Evolutionary conservation across 2,888 invertebrate genomes (phyloP), one percentile per base, ranked within the genome.

Genomic region (Taenaris catops): DNA sequence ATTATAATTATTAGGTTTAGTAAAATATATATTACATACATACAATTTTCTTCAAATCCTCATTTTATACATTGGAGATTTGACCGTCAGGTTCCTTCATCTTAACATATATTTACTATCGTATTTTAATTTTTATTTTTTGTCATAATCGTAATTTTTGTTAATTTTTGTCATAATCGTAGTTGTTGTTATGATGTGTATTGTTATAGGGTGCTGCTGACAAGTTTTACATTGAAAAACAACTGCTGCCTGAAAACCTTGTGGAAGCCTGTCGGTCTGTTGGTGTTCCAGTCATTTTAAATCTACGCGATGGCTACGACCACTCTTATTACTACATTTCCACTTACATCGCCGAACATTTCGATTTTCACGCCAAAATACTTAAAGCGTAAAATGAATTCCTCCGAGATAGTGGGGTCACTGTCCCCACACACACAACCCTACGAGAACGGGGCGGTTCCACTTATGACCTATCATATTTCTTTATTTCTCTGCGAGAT

Each of bases 281-380:
- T 7, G 91, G 92, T 33, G 83, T 96, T 8, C 91, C 92, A 6
- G 88, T 92, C 0, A 90, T 93, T 32, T 81, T 92, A 7, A 91
- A 94, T 49, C 83, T 91, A 59, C 89, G 94, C 4, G 93, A 94
- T 47, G 96, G 94, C 7, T 99, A 98, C 64, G 97, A 99, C 70
- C 99, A 99, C 78, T 93, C 96, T 25, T 99, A 98, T 64, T 98
- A 91, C 63, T 98, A 96, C 64, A 94, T 99, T 47, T 88, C 97
- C 0, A 91, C 96, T 0, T 99, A 96, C 71, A 92, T 99, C 32
- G 94, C 91, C 21, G 97, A 99, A 63, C 99, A 99, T 66, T 90
- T 99, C 41, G 90, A 90, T 37, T 96, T 96, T 73, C 99, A 99
- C 72, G 91, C 93, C 1, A 92, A 94, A 62, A 90, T 91, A 66